Conservation (phyloP, 2,113 vertebrate genomes). For the Rhinolophus sinicus region DNA sequence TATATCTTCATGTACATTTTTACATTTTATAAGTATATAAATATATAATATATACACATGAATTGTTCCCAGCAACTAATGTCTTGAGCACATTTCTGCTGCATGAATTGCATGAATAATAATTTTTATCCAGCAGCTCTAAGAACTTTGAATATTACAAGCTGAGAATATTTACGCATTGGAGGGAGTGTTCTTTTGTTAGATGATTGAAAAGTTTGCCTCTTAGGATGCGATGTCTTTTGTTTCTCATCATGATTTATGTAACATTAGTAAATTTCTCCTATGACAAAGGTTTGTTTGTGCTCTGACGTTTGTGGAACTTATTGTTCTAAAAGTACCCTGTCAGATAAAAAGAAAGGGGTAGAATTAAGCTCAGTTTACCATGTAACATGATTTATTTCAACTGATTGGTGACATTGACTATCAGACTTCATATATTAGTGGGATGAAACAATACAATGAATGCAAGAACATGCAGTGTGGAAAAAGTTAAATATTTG, state of each 20-base stretch:
- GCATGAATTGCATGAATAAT: neutral
- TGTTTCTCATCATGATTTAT: conserved; percentile 66
- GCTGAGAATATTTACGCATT: conserved; percentile 62
- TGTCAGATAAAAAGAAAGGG: conserved; percentile 43
- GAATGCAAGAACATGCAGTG: neutral
- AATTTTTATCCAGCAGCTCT: neutral
- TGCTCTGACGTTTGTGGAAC: conserved; percentile 71
- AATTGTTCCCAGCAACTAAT: neutral
- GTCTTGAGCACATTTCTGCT: neutral
- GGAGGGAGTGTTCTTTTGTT: conserved; percentile 36
- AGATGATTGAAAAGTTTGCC: conserved; percentile 64
- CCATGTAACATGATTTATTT: conserved; percentile 8
- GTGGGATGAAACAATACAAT: neutral
- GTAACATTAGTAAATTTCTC: conserved; percentile 74
- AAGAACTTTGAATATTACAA: conserved; percentile 32
- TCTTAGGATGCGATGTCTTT: neutral
- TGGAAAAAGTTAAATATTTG: neutral
- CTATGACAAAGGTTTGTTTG: conserved; percentile 77
- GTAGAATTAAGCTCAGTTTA: conserved; percentile 41
- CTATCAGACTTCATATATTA: neutral
- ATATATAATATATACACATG: neutral
- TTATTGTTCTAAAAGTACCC: conserved; percentile 71
- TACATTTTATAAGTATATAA: neutral
- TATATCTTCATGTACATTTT: neutral
- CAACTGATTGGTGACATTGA: conserved; percentile 49